phyloP scores from a whole-genome alignment of 2,113 vertebrate species.

The Arvicanthis niloticus region DNA sequence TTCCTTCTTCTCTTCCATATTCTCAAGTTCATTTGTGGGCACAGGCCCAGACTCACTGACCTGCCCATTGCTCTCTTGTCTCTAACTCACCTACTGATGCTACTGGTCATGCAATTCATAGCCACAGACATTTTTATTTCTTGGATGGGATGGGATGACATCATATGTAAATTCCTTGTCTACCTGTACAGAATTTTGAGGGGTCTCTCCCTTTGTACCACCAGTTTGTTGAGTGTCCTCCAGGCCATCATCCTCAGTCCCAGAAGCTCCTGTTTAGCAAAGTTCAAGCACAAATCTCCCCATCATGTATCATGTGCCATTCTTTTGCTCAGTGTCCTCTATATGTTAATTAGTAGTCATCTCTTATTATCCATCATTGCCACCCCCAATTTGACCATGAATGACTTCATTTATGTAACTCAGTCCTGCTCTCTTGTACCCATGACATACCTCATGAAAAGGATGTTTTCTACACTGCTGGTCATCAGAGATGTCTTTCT shows the following conservation, averaged over 20 bases:
- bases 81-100: background rate
- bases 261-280: too few species aligned
- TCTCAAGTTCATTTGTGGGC: background rate
- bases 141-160: too few species aligned
- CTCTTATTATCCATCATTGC: background rate
- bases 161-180: too few species aligned
- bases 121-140: too few species aligned
- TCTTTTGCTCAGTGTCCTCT: background rate
- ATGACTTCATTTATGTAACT: background rate
- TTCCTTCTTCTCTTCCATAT: background rate
- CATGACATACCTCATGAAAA: background rate
- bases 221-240: too few species aligned
- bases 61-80: background rate
- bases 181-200: too few species aligned
- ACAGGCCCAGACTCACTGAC: background rate
- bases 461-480: background rate
- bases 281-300: background rate
- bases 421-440: background rate
- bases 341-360: background rate
- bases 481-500: background rate
- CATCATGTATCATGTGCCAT: background rate
- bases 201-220: too few species aligned
- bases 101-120: fast-evolving
- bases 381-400: background rate
- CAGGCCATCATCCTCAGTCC: too few species aligned